Base-by-base conservation (phyloP, 2,888 invertebrate species). In the Andrena praecox region DNA sequence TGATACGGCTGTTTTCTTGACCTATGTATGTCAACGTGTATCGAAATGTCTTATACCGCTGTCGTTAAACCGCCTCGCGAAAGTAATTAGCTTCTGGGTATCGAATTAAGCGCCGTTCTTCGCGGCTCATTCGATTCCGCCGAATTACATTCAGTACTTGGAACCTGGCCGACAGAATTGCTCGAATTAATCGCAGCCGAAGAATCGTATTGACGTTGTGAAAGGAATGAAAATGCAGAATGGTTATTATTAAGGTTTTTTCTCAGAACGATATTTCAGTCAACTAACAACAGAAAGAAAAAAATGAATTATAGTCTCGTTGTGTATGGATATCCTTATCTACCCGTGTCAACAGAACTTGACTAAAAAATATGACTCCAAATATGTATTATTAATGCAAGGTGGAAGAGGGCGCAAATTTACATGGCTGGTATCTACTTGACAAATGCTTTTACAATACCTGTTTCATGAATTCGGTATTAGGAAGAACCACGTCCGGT, bases 1-100 rank as follows among this genome's bases (percentile, higher is more conserved):
- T 16, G 54, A 54, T 24, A 10, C 42, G 16, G 59, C 33, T 59
- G 54, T 64, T 77, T 67, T 50, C n/a, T 63, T 68, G 63, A 56
- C 54, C 77, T 20, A 5, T 35, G 27, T n/a, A 5, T 35, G 27
- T n/a, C 24, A 7, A 48, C 16, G 12, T 24, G 24, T 59, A 69
- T n/a, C 5, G 48, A 59, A 29, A 64, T 20, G 35, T 6, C 10
- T 16, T 16, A 12, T 2, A 10, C 12, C 7, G n/a, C 3, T 12
- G 35, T 0, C 27, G 27, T 8, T 50, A 4, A 16, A 6, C 10
- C 2, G 12, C 3, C 24, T 35, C 24, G n/a, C 16, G 0, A 63
- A 60, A 24, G 24, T 42, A 63, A 56, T 63, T 33, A 31, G 20
- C 6, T 66, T 73, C 31, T 48, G 16, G 31, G 42, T 73, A 59